Evolutionary conservation across 2,113 vertebrate genomes (phyloP).

Genomic region (Bubalus kerabau): DNA sequence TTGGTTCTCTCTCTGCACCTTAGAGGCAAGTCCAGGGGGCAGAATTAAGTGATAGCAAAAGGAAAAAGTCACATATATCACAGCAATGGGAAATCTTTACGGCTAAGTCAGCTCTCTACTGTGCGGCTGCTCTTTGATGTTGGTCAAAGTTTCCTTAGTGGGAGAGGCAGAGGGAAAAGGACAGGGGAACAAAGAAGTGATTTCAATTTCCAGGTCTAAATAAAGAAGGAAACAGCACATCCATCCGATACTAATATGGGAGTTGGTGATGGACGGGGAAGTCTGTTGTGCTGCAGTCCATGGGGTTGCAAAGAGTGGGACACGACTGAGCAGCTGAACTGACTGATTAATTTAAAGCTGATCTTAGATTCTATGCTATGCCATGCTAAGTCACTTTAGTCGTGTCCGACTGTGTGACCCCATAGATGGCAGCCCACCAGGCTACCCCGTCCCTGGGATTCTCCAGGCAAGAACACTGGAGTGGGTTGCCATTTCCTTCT

Average conservation of each 20-base stretch:
- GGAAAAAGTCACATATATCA: neutral
- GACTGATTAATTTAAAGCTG: neutral
- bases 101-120: neutral
- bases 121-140: conserved; percentile 13
- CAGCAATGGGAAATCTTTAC: neutral
- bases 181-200: neutral
- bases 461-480: no score
- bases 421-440: no score
- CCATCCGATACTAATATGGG: neutral
- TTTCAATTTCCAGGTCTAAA: neutral
- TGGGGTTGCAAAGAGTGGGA: neutral
- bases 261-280: neutral
- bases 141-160: conserved; percentile 6
- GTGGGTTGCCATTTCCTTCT: no score
- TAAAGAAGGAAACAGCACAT: neutral
- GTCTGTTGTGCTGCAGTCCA: neutral
- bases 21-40: neutral
- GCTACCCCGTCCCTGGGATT: no score
- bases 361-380: no score
- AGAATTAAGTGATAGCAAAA: conserved; percentile 26
- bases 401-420: no score
- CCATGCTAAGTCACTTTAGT: no score
- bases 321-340: neutral
- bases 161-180: neutral
- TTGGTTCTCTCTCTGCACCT: neutral